Evolutionary conservation across 2,888 invertebrate genomes (phyloP).

Genomic region (Lacanobia wlatinum): DNA sequence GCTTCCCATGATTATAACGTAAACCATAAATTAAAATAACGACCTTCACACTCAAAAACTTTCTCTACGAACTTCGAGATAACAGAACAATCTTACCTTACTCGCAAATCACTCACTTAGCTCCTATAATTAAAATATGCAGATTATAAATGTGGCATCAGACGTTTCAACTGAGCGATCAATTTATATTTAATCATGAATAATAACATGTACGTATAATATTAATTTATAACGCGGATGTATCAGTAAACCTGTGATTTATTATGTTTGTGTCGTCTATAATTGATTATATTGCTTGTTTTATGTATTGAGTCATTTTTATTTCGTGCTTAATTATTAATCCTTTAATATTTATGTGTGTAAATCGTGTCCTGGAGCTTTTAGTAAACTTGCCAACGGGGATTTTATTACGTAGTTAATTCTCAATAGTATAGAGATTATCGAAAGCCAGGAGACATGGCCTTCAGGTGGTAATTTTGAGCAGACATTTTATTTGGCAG

Average conservation of each 20-base stretch:
- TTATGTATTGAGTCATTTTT: constrained; percentile 48
- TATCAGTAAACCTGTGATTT: constrained; percentile 61
- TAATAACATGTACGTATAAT: constrained; percentile 44
- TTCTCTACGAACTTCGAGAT: constrained; percentile 37
- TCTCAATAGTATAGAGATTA: not conserved
- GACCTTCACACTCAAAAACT: constrained; percentile 45
- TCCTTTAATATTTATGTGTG: constrained; percentile 31
- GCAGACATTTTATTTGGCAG: too few relatives aligned
- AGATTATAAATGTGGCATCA: constrained; percentile 40
- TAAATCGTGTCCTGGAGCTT: not conserved
- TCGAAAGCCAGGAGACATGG: too few relatives aligned
- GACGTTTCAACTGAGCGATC: constrained; percentile 35
- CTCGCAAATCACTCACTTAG: constrained; percentile 26
- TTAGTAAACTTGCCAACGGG: not conserved
- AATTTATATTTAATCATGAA: constrained; percentile 52
- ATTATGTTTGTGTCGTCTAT: constrained; percentile 48
- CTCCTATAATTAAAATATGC: constrained; percentile 38
- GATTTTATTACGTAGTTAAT: not conserved
- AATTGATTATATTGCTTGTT: constrained; percentile 58
- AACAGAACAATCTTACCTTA: constrained; percentile 1
- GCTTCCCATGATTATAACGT: constrained; percentile 39
- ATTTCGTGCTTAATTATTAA: constrained; percentile 49
- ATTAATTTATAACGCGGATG: constrained; percentile 64
- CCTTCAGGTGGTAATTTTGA: too few relatives aligned
- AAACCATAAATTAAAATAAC: constrained; percentile 45